phyloP scores from a whole-genome alignment of 2,888 invertebrate species.

The Platycnemis pennipes region DNA sequence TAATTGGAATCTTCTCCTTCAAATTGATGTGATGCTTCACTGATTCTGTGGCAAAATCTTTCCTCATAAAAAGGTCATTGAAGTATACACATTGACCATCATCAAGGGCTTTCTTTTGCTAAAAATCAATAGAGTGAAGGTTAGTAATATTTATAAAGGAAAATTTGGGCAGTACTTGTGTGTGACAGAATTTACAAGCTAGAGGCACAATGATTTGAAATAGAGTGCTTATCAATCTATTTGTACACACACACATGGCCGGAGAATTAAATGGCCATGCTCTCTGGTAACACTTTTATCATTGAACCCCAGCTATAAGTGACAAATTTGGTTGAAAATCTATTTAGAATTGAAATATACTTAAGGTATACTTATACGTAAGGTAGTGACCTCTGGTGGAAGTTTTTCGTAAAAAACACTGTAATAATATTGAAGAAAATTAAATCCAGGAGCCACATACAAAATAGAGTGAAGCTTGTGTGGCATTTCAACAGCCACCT shows the following conservation, averaged over 20 bases:
- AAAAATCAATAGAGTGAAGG: neutral
- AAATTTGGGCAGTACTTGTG: neutral
- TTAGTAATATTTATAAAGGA: neutral
- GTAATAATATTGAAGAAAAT: slow-evolving; percentile 38
- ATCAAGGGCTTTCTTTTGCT: slow-evolving; percentile 56
- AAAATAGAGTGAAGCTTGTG: slow-evolving; percentile 37
- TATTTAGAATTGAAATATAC: neutral
- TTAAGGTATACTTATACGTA: neutral
- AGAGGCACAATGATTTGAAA: too few species aligned
- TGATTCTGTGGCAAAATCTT: slow-evolving; percentile 55
- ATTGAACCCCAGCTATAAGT: neutral
- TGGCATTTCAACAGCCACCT: neutral
- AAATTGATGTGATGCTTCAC: slow-evolving; percentile 64
- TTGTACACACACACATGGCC: too few species aligned
- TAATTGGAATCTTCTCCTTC: slow-evolving; percentile 50
- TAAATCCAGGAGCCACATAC: slow-evolving; percentile 55
- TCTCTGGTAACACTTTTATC: neutral
- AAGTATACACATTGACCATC: slow-evolving; percentile 51
- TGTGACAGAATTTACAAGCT: too few species aligned
- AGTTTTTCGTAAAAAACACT: slow-evolving; percentile 49
- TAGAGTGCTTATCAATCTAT: too few species aligned
- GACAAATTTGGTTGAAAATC: neutral
- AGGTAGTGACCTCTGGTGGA: slow-evolving; percentile 3
- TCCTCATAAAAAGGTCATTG: slow-evolving; percentile 64
- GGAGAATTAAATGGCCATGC: neutral